Conservation (phyloP, 2,888 invertebrate species). For the Antitype chi region DNA sequence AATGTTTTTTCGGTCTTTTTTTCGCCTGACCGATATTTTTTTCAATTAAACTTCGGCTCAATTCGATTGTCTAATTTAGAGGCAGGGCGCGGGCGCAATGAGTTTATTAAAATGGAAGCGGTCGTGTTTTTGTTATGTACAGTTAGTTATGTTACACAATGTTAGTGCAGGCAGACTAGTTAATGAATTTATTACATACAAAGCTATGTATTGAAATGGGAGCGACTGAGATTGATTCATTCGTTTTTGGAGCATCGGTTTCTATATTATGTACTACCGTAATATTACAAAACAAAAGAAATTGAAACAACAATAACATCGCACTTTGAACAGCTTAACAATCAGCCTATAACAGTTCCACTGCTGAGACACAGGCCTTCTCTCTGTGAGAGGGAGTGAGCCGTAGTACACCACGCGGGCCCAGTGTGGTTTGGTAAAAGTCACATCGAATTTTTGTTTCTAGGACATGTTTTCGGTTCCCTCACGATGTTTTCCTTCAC, state of each 20-base stretch:
- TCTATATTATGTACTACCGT: not conserved
- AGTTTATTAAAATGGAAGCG: conserved; percentile 64
- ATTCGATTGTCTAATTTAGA: conserved; percentile 62
- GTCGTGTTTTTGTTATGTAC: conserved; percentile 58
- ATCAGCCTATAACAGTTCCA: no score
- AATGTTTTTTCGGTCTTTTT: conserved; percentile 70
- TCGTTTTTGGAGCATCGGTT: conserved; percentile 16
- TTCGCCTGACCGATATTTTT: conserved; percentile 70
- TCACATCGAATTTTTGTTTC: no score
- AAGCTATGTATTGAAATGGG: conserved; percentile 31
- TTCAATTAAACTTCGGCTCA: conserved; percentile 63
- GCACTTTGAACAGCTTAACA: not conserved
- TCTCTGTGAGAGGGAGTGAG: no score
- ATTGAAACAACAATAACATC: not conserved
- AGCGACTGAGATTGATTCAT: conserved; percentile 46
- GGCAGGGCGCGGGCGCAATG: conserved; percentile 51
- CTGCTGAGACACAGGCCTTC: no score
- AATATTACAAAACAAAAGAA: conserved; percentile 12
- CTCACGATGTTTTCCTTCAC: no score
- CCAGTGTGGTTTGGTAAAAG: no score
- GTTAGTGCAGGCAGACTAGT: conserved; percentile 28
- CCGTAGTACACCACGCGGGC: no score
- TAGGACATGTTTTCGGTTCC: no score
- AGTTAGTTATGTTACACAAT: conserved; percentile 67
- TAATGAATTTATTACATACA: conserved; percentile 53